A percentile compares a stretch with the other conserved stretches of the same genome.
These are phyloP conservation scores for Heteromyza rotundicornis DNA, from an alignment of 2,888 invertebrate species.

Conservation along the genomic window DNA sequence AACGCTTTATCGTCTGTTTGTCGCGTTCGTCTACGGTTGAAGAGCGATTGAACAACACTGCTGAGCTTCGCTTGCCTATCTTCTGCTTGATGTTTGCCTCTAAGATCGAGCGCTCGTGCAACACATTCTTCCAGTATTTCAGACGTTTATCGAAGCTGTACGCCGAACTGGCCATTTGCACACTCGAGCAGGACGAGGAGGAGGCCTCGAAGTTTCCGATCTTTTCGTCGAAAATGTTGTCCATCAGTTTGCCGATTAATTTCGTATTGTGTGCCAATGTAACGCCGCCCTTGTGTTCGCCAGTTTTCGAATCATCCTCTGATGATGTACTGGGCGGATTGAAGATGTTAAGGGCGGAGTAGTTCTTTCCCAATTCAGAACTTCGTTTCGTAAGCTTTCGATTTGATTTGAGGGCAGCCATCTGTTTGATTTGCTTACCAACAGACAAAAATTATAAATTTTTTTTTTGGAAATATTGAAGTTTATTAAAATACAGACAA, in stretches of 20 bases:
- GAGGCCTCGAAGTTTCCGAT: neutral
- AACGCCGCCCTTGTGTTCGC: conserved; percentile 2
- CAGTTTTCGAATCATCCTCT: neutral
- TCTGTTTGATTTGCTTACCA: no score
- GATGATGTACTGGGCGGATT: conserved; percentile 12
- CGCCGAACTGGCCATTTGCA: conserved; percentile 4
- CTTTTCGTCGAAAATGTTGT: conserved; percentile 22
- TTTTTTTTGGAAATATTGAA: no score
- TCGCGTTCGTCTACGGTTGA: conserved; percentile 42
- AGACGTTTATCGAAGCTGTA: conserved; percentile 43
- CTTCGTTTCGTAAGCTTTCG: neutral
- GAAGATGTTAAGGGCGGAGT: conserved; percentile 28
- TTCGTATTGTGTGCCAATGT: conserved; percentile 25
- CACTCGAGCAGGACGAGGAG: conserved; percentile 12
- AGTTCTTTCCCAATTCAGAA: neutral
- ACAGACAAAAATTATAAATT: no score
- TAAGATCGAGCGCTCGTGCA: conserved; percentile 35
- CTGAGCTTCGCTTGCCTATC: conserved; percentile 34
- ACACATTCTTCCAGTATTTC: conserved; percentile 47
- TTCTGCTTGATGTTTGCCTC: conserved; percentile 33
- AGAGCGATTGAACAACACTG: conserved; percentile 46
- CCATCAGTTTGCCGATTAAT: conserved; percentile 24
- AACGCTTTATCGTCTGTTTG: conserved; percentile 41
- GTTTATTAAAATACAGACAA: no score
- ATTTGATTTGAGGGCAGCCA: no score